Evolutionary conservation across 1,140 invertebrate species (phyloP), one percentile per base, ranked within the genome.

Genomic region (Leguminivora glycinivorella): DNA sequence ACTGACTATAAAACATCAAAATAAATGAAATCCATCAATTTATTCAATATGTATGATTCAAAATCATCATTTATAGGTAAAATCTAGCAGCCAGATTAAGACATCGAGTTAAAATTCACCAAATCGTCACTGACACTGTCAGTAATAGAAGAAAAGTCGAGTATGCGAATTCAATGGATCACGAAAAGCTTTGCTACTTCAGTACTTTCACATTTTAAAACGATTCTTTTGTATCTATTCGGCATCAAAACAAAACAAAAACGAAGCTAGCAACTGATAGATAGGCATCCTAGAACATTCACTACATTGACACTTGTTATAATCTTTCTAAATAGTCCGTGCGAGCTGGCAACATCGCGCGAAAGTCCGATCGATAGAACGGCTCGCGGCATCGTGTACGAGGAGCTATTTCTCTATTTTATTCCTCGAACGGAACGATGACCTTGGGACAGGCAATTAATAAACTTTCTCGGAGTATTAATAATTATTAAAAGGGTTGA

Each of bases 291-390:
- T 58, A 60, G 22, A 56, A 22, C 43, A 56, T 69, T 70, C 52
- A 69, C 47, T 52, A 31, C 43, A 52, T 31, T 31, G 34, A 58
- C 68, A 34, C 68, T 69, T 69, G 68, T 56, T 58, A 56, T 52
- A 69, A 58, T 69, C 56, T 66, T 43, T 70, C 72, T 73, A 79
- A 76, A 74, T 79, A 74, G 71, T 68, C 72, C 24, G 70, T 22
- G 56, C 76, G 74, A 71, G 71, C 72, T 76, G 76, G 76, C 78
- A 80, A 79, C 77, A 71, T 31, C 73, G 71, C 56, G 67, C 63
- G 34, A 14, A 63, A 56, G 66, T 52, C 72, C 47, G 58, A 63
- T 63, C 58, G 58, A 63, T 63, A 63, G 47, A 52, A 52, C 19
- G 47, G 47, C 47, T 52, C 58, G 25, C 58, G 5, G 25, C 58